Conservation (phyloP, 2,797 vertebrate genomes). For the Amazona finschi region DNA sequence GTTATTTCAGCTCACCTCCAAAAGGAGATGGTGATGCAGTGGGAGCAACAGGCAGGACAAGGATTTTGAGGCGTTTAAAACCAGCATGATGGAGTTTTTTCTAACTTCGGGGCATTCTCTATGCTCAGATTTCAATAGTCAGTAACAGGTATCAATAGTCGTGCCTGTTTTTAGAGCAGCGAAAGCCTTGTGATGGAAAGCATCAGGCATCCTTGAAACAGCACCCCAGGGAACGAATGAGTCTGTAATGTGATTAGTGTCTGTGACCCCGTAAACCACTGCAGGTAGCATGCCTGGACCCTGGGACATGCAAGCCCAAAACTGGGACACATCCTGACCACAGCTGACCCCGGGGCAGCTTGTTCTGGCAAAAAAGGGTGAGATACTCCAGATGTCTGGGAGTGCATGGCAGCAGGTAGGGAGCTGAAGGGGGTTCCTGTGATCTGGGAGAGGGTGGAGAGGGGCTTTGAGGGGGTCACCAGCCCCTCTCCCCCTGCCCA, state of each 20-base stretch:
- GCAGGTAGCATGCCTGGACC: rapidly evolving
- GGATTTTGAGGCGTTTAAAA: neutral
- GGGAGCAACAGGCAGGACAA: neutral
- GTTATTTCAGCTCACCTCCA: neutral
- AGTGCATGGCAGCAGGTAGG: neutral
- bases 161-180: neutral
- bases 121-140: neutral
- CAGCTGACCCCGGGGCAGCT: rapidly evolving
- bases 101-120: neutral
- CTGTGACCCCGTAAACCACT: rapidly evolving
- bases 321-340: rapidly evolving
- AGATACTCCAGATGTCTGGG: neutral
- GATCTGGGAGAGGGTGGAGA: neutral
- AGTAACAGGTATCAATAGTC: neutral
- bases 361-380: neutral
- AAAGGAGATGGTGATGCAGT: neutral
- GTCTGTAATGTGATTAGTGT: neutral
- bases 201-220: neutral
- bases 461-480: rapidly evolving
- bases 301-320: neutral
- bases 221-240: neutral
- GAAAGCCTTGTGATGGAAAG: neutral
- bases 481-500: neutral
- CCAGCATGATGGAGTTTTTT: neutral
- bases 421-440: neutral